phyloP scores from a whole-genome alignment of 2,113 vertebrate species.

The Notothenia coriiceps region DNA sequence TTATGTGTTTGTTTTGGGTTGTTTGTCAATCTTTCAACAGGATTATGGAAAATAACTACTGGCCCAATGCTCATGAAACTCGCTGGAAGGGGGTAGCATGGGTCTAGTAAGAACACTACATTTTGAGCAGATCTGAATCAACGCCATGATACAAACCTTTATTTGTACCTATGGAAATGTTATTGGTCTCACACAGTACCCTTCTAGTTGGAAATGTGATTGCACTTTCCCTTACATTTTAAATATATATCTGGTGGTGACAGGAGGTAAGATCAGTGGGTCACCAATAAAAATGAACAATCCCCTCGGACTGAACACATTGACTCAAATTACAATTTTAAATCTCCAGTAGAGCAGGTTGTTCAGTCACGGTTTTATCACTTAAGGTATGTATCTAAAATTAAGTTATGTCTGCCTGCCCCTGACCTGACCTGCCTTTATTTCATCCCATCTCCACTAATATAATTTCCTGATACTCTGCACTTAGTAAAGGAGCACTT shows the following conservation, averaged over 20 bases:
- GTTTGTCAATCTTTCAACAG: no score
- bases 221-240: neutral
- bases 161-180: no score
- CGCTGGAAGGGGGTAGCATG: no score
- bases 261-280: neutral
- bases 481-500: conserved; percentile 42
- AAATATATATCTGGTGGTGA: neutral
- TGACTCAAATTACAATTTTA: conserved; percentile 9
- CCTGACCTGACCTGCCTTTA: conserved; percentile 30
- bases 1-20: no score
- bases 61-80: no score
- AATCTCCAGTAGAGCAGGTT: conserved; percentile 15
- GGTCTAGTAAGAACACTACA: no score
- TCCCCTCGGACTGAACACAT: neutral
- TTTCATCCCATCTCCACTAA: conserved; percentile 39
- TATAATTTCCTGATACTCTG: conserved; percentile 33
- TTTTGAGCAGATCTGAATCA: no score
- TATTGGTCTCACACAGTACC: no score
- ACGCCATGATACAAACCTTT: no score
- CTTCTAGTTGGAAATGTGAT: neutral
- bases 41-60: no score
- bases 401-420: conserved; percentile 51
- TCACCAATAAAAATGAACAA: neutral
- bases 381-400: conserved; percentile 49
- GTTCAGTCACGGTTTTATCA: conserved; percentile 9